Base-by-base conservation (phyloP, 2,113 vertebrate genomes). In the Psilopsiagon aurifrons region DNA sequence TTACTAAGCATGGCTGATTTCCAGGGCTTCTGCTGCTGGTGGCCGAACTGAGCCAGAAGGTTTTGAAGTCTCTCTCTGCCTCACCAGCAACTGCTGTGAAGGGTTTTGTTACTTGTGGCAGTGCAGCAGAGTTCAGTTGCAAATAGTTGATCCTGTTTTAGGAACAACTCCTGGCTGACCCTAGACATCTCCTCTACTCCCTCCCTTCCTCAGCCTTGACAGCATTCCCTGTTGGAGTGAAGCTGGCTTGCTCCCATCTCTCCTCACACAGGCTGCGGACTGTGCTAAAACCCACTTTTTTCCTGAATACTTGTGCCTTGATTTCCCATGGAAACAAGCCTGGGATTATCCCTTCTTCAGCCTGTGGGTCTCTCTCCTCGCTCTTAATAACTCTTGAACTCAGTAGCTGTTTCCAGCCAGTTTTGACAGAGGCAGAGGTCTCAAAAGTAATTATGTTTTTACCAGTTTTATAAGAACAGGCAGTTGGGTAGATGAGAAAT, bases 391-490 rank as follows among this genome's bases (percentile, higher is more conserved):
- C 60, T 84, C 77, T 60, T 75, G 73, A 95, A 89, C 62, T 76
- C 74, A 55, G 66, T 82, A 68, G 54, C 62, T 85, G 51, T 71
- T 97, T 95, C 83, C 81, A 96, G 77, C 24, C 84, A 68, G 52
- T 91, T 94, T 89, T 91, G 89, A 94, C 62, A 85, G 85, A 90
- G 71, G 44, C 71, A 90, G 89, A 86, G 70, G 78, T 95, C 95
- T 95, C 94, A 76, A 52, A 95, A 91, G 93, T 89, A 95, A 95
- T 97, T 94, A 96, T 44, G 17, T 57, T 96, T 96, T 83, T 69
- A 66, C 62, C 59, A 79, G 81, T 91, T 95, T 95, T 89, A 91
- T 84, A 69, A 68, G 92, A 95, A 22, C 55, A 66, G 49, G 31
- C 93, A 79, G 81, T 87, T 73, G 74, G 29, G 52, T 76, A 80